phyloP scores from a whole-genome alignment of 2,113 vertebrate genomes.

The Clarias macrocephalus region DNA sequence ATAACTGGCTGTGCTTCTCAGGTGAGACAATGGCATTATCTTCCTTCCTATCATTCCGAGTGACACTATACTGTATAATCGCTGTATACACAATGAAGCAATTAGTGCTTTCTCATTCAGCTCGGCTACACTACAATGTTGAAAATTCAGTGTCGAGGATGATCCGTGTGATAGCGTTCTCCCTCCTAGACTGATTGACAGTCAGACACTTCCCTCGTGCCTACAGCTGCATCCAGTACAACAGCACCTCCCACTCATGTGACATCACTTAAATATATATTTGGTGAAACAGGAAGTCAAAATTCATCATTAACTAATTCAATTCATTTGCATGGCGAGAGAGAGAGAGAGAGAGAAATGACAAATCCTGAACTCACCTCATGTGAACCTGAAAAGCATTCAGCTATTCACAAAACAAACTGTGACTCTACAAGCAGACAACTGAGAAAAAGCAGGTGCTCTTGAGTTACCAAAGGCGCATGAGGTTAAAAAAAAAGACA shows the following conservation, averaged over 20 bases:
- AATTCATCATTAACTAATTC: not conserved
- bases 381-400: not conserved
- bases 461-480: conserved; percentile 5
- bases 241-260: no score
- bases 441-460: not conserved
- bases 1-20: not conserved
- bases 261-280: not conserved
- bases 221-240: no score
- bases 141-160: not conserved
- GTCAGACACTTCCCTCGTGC: not conserved
- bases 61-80: not conserved
- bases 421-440: not conserved
- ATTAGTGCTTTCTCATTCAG: not conserved
- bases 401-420: not conserved
- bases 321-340: conserved; percentile 12
- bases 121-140: not conserved
- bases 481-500: conserved; percentile 23
- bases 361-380: not conserved
- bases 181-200: not conserved
- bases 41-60: not conserved
- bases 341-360: conserved; percentile 45
- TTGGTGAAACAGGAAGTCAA: not conserved
- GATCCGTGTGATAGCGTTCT: not conserved
- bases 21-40: not conserved
- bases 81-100: not conserved